These are phyloP conservation scores for Hippopotamyrus pictus DNA, from an alignment of 2,797 vertebrate species.

Conservation along the genomic window DNA sequence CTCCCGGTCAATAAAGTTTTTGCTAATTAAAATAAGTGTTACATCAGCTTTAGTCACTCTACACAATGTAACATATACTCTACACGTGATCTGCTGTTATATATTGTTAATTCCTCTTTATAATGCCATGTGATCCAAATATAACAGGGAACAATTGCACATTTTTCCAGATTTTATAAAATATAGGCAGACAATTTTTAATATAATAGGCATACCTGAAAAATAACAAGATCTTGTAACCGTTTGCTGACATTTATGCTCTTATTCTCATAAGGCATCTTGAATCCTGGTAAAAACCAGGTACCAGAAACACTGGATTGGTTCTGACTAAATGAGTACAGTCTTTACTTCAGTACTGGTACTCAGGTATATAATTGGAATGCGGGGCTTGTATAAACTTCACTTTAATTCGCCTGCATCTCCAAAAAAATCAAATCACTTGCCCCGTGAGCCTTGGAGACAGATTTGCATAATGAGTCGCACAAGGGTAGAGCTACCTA, in stretches of 20 bases:
- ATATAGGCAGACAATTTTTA: background rate
- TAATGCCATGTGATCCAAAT: background rate
- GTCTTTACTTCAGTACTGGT: slow-evolving; percentile 8
- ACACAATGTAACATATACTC: background rate
- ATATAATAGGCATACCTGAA: background rate
- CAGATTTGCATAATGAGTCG: slow-evolving; percentile 49
- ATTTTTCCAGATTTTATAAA: background rate
- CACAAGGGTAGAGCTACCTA: slow-evolving; percentile 45
- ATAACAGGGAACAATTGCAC: background rate
- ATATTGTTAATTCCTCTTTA: background rate
- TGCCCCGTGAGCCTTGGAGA: slow-evolving; percentile 44
- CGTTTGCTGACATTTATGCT: background rate
- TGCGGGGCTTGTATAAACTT: slow-evolving; percentile 43
- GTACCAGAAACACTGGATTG: background rate
- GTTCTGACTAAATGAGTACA: slow-evolving; percentile 4
- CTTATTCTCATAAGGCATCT: background rate
- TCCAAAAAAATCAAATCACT: slow-evolving; percentile 50
- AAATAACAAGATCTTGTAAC: background rate
- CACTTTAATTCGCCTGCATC: slow-evolving; percentile 48
- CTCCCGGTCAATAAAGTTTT: slow-evolving; percentile 16
- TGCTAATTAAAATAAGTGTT: slow-evolving; percentile 14
- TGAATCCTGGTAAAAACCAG: background rate
- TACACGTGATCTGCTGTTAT: background rate
- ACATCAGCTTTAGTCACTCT: too few relatives aligned
- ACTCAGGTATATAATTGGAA: slow-evolving; percentile 35